Evolutionary conservation across 37 sponge, comb jelly and placozoan genomes (phyloP).

Genomic region (Ianthella basta): DNA sequence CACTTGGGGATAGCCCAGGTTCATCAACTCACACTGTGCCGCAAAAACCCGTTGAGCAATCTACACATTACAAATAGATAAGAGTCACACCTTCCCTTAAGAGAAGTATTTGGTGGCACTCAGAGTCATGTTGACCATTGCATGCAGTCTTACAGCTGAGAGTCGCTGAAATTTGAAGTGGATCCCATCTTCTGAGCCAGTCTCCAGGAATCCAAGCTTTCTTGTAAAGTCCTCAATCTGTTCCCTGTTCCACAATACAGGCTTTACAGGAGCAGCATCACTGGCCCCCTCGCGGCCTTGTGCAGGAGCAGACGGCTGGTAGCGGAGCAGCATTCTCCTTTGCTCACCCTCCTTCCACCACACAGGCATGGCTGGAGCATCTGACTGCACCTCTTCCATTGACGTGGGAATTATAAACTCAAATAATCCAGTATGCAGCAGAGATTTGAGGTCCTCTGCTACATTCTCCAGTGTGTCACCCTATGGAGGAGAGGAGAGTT

Average conservation of each 20-base stretch:
- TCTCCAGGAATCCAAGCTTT: conserved; percentile 85
- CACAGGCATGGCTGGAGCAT: not conserved
- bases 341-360: conserved; percentile 3
- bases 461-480: conserved; percentile 86
- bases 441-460: conserved; percentile 59
- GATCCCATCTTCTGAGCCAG: conserved; percentile 63
- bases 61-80: not conserved
- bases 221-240: conserved; percentile 88
- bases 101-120: no score
- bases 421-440: conserved; percentile 70
- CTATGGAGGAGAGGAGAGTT: conserved; percentile 15
- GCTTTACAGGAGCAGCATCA: no score
- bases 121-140: no score
- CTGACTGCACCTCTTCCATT: not conserved
- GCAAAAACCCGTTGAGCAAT: conserved; percentile 61
- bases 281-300: no score
- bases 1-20: conserved; percentile 58
- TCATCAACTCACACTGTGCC: conserved; percentile 42
- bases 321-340: conserved; percentile 26
- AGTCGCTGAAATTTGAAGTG: conserved; percentile 62
- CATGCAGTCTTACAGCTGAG: conserved; percentile 39
- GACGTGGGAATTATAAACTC: conserved; percentile 47
- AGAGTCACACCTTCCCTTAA: no score
- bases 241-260: conserved; percentile 52
- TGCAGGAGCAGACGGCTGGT: conserved; percentile 19